phyloP scores from a whole-genome alignment of 2,888 invertebrate genomes.

The Philhelius pedissequus region DNA sequence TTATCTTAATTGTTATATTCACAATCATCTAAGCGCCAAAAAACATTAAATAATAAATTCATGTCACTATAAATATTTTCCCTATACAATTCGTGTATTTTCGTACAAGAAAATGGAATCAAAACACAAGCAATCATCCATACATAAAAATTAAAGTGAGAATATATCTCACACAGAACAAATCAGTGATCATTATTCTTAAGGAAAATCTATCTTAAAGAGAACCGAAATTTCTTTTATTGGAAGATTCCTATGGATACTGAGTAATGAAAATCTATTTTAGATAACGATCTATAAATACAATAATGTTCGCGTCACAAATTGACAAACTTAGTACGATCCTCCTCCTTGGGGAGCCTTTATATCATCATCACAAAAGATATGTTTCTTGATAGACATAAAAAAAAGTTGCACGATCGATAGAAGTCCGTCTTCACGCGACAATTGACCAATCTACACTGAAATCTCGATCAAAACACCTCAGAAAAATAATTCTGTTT shows the following conservation, averaged over 20 bases:
- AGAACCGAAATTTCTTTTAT: conserved; percentile 12
- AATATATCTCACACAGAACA: background rate
- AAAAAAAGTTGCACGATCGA: conserved; percentile 1
- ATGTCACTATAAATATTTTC: conserved; percentile 41
- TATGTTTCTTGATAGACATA: background rate
- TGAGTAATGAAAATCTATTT: conserved; percentile 24
- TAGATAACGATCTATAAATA: conserved; percentile 58
- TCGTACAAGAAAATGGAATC: background rate
- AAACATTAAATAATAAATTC: conserved; percentile 24
- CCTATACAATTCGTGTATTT: background rate
- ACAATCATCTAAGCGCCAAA: conserved; percentile 10
- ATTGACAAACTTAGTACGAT: conserved; percentile 25
- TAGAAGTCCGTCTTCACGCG: conserved; percentile 47
- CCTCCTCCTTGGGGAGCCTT: conserved; percentile 42
- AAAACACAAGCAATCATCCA: conserved; percentile 27
- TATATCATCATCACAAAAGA: background rate
- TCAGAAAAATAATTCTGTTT: conserved; percentile 56
- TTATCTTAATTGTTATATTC: conserved; percentile 12
- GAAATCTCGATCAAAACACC: conserved; percentile 66
- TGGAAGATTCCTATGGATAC: conserved; percentile 14
- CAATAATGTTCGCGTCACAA: conserved; percentile 43
- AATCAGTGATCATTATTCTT: background rate
- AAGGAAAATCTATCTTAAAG: conserved; percentile 7
- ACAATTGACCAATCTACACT: conserved; percentile 63
- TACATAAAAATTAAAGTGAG: background rate